A percentile compares a stretch with the other conserved stretches of the same genome.
Conservation (phyloP, 2,888 invertebrate genomes). For the Aphrophora alni region DNA sequence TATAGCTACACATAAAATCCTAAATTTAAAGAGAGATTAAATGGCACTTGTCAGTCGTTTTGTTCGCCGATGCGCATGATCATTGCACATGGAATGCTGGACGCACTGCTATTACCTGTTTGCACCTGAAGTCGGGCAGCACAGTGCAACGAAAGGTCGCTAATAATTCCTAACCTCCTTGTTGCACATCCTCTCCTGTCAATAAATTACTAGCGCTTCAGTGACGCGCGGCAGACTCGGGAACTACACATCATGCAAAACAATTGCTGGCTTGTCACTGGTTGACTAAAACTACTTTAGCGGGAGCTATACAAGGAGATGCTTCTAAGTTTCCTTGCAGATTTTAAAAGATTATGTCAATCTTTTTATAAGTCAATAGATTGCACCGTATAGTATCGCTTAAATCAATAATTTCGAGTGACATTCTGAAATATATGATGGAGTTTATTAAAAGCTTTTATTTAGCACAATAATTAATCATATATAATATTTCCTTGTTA, state of each 20-base stretch:
- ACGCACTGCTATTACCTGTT: too few species aligned
- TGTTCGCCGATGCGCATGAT: neutral
- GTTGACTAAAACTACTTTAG: neutral
- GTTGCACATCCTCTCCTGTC: neutral
- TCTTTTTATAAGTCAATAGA: too few species aligned
- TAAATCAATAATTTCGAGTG: too few species aligned
- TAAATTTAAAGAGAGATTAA: neutral
- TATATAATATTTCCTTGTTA: too few species aligned
- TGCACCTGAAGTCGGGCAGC: neutral
- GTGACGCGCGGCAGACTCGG: conserved; percentile 2
- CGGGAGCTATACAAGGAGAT: neutral
- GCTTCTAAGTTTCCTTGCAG: neutral
- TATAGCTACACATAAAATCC: too few species aligned
- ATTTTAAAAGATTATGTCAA: neutral
- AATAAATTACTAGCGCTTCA: conserved; percentile 4
- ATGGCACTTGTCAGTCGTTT: neutral
- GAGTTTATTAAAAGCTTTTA: too few species aligned
- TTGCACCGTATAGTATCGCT: too few species aligned
- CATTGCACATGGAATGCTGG: neutral
- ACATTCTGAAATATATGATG: too few species aligned
- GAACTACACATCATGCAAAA: conserved; percentile 6
- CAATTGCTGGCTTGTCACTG: conserved; percentile 6
- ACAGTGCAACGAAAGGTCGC: neutral
- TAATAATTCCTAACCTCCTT: conserved; percentile 5
- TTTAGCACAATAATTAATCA: too few species aligned